A percentile compares a stretch with the other conserved stretches of the same genome.
These are phyloP conservation scores for Nesogale talazaci DNA, from an alignment of 2,113 vertebrate species.

Conservation along the genomic window DNA sequence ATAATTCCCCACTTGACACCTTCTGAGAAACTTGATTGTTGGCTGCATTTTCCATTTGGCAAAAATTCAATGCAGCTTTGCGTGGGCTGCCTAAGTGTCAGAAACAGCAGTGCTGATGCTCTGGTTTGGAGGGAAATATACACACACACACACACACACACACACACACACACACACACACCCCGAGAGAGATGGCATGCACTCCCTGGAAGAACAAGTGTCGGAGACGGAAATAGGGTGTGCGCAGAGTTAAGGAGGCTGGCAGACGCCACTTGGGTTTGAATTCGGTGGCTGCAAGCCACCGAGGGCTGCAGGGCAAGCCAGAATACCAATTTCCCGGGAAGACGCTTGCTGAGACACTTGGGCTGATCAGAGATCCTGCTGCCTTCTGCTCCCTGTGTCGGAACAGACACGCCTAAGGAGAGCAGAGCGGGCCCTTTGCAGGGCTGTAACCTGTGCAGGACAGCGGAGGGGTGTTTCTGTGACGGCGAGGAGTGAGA, in stretches of 20 bases:
- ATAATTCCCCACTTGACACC: conserved; percentile 67
- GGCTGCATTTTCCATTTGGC: conserved; percentile 71
- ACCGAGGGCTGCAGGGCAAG: not conserved
- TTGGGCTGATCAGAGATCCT: not conserved
- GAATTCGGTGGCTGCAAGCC: conserved; percentile 50
- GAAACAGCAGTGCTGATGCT: conserved; percentile 56
- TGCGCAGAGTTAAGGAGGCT: not conserved
- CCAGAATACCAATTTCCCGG: conserved; percentile 52
- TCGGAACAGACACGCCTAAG: not conserved
- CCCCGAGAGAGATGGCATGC: not conserved
- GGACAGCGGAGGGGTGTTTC: not conserved
- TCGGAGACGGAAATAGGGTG: not conserved
- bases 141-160: not conserved
- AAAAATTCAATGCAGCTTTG: conserved; percentile 72
- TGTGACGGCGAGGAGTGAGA: not conserved
- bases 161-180: not conserved
- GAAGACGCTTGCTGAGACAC: not conserved
- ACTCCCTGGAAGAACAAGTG: conserved; percentile 44
- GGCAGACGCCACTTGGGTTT: conserved; percentile 5
- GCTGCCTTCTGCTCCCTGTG: not conserved
- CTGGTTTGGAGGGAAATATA: conserved; percentile 34
- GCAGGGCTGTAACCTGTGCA: not conserved
- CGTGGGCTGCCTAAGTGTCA: conserved; percentile 57
- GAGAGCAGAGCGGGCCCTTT: not conserved
- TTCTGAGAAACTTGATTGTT: conserved; percentile 71